Conservation (phyloP, 1,140 invertebrate genomes). For the Macrotrachela quadricornifera region DNA sequence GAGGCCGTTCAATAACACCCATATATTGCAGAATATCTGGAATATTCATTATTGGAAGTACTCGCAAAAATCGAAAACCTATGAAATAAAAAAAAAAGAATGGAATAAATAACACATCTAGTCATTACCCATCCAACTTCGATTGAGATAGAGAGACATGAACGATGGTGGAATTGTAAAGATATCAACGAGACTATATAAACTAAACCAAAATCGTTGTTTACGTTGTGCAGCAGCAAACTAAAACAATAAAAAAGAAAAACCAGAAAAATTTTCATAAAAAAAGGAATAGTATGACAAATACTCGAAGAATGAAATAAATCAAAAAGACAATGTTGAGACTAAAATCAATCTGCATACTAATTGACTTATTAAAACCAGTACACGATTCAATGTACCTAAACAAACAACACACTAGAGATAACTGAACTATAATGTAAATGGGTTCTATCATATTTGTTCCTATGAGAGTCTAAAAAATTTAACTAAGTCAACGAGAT, state of each 20-base stretch:
- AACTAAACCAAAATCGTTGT: constrained; percentile 99
- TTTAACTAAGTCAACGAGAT: no score
- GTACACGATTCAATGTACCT: no score
- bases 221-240: constrained; percentile 99
- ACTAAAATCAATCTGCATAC: constrained; percentile 88
- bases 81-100: constrained; percentile 31
- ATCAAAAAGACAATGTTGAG: constrained; percentile 99
- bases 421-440: no score
- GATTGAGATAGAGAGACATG: constrained; percentile 98
- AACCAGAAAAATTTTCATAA: not conserved
- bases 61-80: constrained; percentile 95
- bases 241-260: constrained; percentile 41
- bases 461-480: no score
- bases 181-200: constrained; percentile 99
- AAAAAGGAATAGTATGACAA: constrained; percentile 31
- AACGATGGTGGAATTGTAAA: constrained; percentile 99
- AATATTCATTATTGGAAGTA: constrained; percentile 77
- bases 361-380: no score
- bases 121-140: constrained; percentile 99
- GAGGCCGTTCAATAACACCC: constrained; percentile 27
- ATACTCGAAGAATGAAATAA: constrained; percentile 99
- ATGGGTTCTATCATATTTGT: no score
- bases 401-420: no score
- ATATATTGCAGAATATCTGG: constrained; percentile 30
- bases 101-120: no score